phyloP scores from a whole-genome alignment of 2,113 vertebrate species.

The Procavia capensis region DNA sequence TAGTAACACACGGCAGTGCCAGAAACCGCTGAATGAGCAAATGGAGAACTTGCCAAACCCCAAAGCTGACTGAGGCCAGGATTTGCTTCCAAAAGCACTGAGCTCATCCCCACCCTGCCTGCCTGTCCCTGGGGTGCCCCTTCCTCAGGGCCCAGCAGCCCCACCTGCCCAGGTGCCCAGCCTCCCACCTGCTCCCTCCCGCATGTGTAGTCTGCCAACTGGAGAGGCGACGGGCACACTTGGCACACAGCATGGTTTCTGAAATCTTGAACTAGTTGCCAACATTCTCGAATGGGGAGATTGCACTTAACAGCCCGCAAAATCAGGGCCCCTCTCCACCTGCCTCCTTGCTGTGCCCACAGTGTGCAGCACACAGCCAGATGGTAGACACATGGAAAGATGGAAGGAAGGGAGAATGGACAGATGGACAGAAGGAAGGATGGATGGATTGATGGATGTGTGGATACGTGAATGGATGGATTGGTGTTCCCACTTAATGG shows the following conservation, averaged over 20 bases:
- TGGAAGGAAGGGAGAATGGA: neutral
- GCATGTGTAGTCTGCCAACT: neutral
- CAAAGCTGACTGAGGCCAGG: neutral
- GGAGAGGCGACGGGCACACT: neutral
- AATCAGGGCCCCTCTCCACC: neutral
- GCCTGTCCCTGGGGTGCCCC: accelerated
- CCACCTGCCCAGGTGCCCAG: neutral
- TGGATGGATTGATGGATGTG: too few relatives aligned
- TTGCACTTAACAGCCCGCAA: neutral
- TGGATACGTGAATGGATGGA: too few relatives aligned
- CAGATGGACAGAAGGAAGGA: too few relatives aligned
- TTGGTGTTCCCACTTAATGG: neutral
- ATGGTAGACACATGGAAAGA: too few relatives aligned
- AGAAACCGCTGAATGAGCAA: neutral
- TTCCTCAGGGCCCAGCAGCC: neutral
- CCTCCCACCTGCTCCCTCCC: too few relatives aligned
- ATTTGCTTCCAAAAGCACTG: neutral
- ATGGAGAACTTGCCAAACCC: neutral
- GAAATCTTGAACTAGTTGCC: neutral
- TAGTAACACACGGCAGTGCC: neutral
- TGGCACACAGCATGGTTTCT: neutral
- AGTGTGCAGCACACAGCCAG: accelerated
- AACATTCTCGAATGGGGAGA: neutral
- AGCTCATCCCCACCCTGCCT: neutral
- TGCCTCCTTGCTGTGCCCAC: accelerated